These are phyloP conservation scores for Hydrolagus colliei DNA, from an alignment of 2,797 vertebrate species.

Conservation along the genomic window DNA sequence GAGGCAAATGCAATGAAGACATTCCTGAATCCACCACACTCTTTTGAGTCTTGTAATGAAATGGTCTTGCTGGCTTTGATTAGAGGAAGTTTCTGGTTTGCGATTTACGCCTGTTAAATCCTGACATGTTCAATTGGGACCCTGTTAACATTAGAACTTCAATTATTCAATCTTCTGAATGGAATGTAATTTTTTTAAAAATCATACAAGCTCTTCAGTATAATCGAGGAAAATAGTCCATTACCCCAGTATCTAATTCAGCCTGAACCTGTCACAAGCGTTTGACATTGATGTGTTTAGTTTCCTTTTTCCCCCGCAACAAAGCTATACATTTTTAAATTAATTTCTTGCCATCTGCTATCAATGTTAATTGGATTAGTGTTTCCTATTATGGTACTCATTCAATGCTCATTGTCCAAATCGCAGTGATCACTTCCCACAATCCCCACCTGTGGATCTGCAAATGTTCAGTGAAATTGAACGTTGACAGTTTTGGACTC, in stretches of 20 bases:
- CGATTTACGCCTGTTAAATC: neutral
- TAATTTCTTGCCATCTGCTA: neutral
- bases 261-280: neutral
- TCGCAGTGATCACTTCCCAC: neutral
- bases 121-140: neutral
- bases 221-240: neutral
- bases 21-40: too few species aligned
- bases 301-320: too few species aligned
- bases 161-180: neutral
- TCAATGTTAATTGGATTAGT: neutral
- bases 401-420: constrained; percentile 12
- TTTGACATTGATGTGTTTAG: neutral
- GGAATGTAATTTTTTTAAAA: neutral
- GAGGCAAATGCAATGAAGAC: too few species aligned
- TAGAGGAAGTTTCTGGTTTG: too few species aligned
- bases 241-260: neutral
- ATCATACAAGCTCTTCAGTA: neutral
- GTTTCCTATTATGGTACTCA: neutral
- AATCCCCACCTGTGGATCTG: neutral
- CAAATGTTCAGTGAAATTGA: constrained; percentile 12
- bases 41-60: too few species aligned
- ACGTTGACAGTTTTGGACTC: neutral
- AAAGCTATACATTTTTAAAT: constrained; percentile 7
- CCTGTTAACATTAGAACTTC: neutral
- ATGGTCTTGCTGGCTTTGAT: too few species aligned